Evolutionary conservation across 2,797 vertebrate genomes (phyloP).

Genomic region (Tapera naevia): DNA sequence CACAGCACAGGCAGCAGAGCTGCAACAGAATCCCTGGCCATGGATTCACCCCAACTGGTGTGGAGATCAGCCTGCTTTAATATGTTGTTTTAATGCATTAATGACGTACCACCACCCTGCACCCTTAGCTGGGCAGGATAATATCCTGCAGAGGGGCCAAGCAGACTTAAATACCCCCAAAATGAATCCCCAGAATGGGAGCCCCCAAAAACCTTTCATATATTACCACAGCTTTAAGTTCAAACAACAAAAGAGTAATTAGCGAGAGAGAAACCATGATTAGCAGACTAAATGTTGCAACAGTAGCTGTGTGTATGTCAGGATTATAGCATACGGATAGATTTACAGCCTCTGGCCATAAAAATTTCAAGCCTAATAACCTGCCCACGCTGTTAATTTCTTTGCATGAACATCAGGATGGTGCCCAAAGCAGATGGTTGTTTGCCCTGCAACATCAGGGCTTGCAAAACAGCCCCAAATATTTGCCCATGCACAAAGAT

Average conservation of each 20-base stretch:
- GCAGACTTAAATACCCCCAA: not conserved
- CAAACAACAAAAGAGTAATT: not conserved
- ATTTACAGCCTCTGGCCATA: slow-evolving; percentile 1
- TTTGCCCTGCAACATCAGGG: not conserved
- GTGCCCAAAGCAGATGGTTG: not conserved
- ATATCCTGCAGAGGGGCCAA: not conserved
- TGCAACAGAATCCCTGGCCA: not conserved
- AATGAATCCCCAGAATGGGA: not conserved
- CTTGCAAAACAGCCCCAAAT: slow-evolving; percentile 5
- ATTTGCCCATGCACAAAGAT: not conserved
- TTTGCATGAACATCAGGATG: not conserved
- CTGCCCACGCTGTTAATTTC: not conserved
- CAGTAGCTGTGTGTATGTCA: not conserved
- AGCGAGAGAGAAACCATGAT: not conserved
- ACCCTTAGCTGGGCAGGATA: not conserved
- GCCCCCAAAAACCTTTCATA: not conserved
- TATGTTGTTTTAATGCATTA: not conserved
- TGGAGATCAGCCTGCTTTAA: not conserved
- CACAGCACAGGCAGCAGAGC: not conserved
- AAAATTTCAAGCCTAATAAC: not conserved
- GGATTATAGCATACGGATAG: not conserved
- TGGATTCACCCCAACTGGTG: not conserved
- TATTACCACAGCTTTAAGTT: not conserved
- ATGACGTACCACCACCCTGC: not conserved
- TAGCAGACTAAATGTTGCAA: not conserved